A percentile compares a stretch with the other conserved stretches of the same genome.
phyloP scores from a whole-genome alignment of 1,140 invertebrate genomes.

The Conus betulinus region DNA sequence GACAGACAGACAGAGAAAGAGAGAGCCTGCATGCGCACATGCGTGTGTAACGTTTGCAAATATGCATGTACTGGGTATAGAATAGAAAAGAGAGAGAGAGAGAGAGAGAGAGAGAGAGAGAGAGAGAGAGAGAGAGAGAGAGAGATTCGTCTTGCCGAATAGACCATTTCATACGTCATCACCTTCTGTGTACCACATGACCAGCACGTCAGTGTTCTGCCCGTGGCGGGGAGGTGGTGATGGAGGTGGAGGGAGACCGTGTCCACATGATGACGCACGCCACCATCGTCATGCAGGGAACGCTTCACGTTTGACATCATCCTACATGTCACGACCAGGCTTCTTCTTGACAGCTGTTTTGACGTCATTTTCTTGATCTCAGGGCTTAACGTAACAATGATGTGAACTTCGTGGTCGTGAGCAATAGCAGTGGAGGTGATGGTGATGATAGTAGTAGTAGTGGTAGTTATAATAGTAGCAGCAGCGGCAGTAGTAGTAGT shows the following conservation, averaged over 20 bases:
- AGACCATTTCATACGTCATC: background rate
- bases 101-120: no score
- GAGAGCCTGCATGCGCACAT: background rate
- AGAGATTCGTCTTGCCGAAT: background rate
- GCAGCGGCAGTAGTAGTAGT: no score
- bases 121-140: background rate
- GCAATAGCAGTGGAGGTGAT: no score
- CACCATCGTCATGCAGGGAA: conserved; percentile 69
- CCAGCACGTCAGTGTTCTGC: conserved; percentile 74
- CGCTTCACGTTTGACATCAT: conserved; percentile 13
- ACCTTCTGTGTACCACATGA: background rate
- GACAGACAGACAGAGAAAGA: background rate
- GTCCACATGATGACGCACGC: conserved; percentile 70
- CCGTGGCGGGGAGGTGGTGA: conserved; percentile 72
- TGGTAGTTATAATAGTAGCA: no score
- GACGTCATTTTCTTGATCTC: no score
- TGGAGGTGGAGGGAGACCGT: conserved; percentile 64
- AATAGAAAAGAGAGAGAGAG: background rate
- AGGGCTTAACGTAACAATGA: no score
- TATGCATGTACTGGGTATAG: no score
- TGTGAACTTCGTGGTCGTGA: no score
- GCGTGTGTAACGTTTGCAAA: background rate
- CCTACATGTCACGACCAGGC: background rate
- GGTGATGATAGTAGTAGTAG: no score
- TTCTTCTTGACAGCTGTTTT: no score